Evolutionary conservation across 1,140 invertebrate genomes (phyloP), one percentile per base, ranked within the genome.

Genomic region (Megalonaias nervosa): DNA sequence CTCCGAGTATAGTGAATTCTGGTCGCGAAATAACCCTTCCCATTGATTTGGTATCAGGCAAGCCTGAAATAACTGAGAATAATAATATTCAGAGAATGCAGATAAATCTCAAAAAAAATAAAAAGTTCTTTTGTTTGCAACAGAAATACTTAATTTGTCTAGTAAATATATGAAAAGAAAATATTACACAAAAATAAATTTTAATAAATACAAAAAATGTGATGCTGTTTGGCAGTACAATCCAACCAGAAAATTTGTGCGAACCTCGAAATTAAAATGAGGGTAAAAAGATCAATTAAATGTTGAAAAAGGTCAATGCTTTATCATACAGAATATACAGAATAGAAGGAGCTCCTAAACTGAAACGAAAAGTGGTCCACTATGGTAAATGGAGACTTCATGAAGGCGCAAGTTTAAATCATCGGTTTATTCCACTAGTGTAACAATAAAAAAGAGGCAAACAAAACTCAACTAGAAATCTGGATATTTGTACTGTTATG

Each of bases 31-130:
- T n/a, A n/a, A n/a, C n/a, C n/a, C 19, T 21, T 80, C 82, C 13
- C 31, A 79, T n/a, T 5, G 81, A 82, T 70, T 61, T 80, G 21
- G 64, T 75, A 0, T 74, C 75, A 58, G 79, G 71, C n/a, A 48
- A 11, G 56, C 68, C 61, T 17, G 73, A 71, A 19, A 31, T 16
- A 31, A 73, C 74, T n/a, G 62, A 61, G 48, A 6, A 23, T 71
- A 69, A 79, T 75, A 74, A 26, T 65, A 59, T 66, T 59, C 67
- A 79, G 48, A 75, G 48, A 75, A 48, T 16, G n/a, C n/a, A n/a
- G 57, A 66, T n/a, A 56, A 21, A 74, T n/a, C 31, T 14, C 23
- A n/a, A 61, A 9, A 62, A 55, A 31, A 48, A 71, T 5, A 31
- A 19, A 64, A 19, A 23, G 67, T 76, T 23, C 70, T 60, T 69